Conservation (phyloP, 2,113 vertebrate genomes). For the Hippocampus comes region DNA sequence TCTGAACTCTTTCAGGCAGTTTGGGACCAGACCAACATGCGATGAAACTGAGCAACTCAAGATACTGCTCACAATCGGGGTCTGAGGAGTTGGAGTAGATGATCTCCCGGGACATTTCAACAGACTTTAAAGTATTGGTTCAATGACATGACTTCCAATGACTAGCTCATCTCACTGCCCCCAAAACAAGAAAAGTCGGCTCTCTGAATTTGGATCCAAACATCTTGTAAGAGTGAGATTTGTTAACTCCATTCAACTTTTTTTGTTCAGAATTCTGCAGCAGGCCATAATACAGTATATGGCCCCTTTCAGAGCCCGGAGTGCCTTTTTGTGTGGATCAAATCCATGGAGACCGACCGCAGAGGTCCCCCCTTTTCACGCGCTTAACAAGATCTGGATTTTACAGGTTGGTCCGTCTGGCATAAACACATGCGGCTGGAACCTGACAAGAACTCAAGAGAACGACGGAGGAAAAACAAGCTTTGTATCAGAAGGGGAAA, state of each 20-base stretch:
- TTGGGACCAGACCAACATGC: no score
- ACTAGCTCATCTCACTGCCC: no score
- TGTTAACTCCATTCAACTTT: neutral
- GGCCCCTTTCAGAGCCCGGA: constrained; percentile 13
- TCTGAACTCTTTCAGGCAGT: no score
- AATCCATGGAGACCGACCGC: constrained; percentile 68
- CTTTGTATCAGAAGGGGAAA: constrained; percentile 20
- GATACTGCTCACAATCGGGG: no score
- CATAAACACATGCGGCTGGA: neutral
- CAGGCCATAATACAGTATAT: constrained; percentile 2
- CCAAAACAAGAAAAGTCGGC: no score
- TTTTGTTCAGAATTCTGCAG: constrained; percentile 9
- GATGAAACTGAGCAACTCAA: no score
- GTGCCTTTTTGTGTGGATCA: constrained; percentile 45
- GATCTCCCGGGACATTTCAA: no score
- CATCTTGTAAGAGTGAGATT: neutral
- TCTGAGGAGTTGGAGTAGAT: no score
- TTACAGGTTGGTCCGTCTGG: constrained; percentile 13
- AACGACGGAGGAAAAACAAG: neutral
- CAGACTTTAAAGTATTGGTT: no score
- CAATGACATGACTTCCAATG: no score
- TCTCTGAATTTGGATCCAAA: no score
- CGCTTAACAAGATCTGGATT: constrained; percentile 31
- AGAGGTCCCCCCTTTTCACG: constrained; percentile 19
- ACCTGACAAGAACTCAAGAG: neutral